Base-by-base conservation (phyloP, 1,140 invertebrate species). In the Melanaphis sacchari region DNA sequence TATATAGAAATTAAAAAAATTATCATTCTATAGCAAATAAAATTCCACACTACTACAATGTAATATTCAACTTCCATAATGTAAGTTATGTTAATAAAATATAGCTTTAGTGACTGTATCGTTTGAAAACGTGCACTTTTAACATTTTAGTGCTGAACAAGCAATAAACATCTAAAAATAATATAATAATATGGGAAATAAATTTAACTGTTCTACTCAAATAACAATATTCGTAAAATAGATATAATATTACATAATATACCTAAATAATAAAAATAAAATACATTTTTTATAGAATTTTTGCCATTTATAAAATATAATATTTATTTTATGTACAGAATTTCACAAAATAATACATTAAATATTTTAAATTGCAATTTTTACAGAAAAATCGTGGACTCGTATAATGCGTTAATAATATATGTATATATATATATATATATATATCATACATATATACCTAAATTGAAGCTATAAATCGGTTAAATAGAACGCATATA, bases 171-270 rank as follows among this genome's bases (percentile, higher is more conserved):
- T 66, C 59, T 66, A 31, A 66, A 66, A 9, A 66, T 66, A 66
- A 66, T 66, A 66, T 66, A 66, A 66, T 15, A 66, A n/a, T n/a
- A 66, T 66, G n/a, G 54, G n/a, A 66, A 66, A 31, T 66, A 66
- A 66, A 22, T 66, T 66, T 66, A n/a, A 66, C 59, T 66, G 31
- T 31, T 66, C 59, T 66, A 66, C 59, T 66, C 31, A 66, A 66
- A 66, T 66, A 66, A 66, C 59, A 66, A 66, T 66, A 66, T 66
- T 66, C 59, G 31, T 66, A 66, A 66, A 66, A 66, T n/a, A 66
- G 11, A 66, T 66, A 66, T n/a, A 66, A 66, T 66, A 66, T 66
- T n/a, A n/a, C 59, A n/a, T 66, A 31, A n/a, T 11, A 66, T 66
- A n/a, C n/a, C n/a, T n/a, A 15, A 66, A 26, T 15, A 31, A 59